These are phyloP conservation scores for Calliphora vicina DNA, from an alignment of 1,140 invertebrate species.

Conservation along the genomic window DNA sequence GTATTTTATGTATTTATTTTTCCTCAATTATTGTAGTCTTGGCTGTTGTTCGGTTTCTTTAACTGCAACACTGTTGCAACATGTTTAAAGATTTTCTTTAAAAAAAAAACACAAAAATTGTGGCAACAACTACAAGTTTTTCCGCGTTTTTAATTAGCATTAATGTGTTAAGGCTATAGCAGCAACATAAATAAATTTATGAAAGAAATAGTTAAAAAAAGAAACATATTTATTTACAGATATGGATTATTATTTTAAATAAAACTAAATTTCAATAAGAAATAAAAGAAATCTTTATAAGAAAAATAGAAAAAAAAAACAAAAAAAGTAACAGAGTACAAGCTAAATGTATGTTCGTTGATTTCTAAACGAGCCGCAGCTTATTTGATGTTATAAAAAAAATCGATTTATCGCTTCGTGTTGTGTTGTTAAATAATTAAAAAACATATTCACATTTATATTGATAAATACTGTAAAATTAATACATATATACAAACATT, in stretches of 20 bases:
- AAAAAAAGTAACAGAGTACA: not conserved
- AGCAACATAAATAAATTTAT: not conserved
- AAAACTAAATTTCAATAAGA: not conserved
- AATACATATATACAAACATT: too few species aligned
- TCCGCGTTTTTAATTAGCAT: not conserved
- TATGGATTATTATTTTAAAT: not conserved
- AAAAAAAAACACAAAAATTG: not conserved
- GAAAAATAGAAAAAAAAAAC: not conserved
- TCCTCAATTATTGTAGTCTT: constrained; percentile 1
- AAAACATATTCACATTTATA: not conserved
- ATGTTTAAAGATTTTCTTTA: not conserved
- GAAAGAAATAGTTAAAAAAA: not conserved
- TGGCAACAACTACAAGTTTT: not conserved
- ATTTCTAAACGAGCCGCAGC: too few species aligned
- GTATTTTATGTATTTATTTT: not conserved
- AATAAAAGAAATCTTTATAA: not conserved
- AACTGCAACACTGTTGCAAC: not conserved
- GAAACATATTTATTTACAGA: not conserved
- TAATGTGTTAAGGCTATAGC: not conserved
- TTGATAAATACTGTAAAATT: too few species aligned
- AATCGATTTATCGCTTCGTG: not conserved
- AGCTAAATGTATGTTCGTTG: not conserved
- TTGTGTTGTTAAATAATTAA: not conserved
- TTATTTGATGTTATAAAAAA: not conserved
- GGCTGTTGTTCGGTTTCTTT: not conserved